Evolutionary conservation across 2,113 vertebrate species (phyloP), one percentile per base, ranked within the genome.

Genomic region (Spea multiplicata): DNA sequence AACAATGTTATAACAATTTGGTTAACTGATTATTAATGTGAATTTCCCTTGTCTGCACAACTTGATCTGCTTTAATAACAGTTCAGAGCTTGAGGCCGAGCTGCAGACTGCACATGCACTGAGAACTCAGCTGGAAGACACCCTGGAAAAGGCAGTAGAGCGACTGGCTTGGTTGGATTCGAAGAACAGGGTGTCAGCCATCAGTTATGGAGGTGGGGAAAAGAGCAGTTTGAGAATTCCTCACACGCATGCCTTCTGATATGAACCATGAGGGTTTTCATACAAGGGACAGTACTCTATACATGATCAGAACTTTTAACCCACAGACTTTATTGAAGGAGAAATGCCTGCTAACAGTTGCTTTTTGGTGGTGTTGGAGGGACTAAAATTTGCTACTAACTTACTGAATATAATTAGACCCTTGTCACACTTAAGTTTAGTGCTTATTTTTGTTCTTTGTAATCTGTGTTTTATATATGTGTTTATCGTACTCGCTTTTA

Each of bases 191-290:
- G 86, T 77, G 3, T 90, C 89, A 87, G 49, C 69, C 8, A 76
- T 87, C 69, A 88, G 89, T 83, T 90, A 86, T 92, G 95, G 95
- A 98, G 97, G 96, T 98, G 96, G 95, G 96, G 92, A 95, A 89
- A 92, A 91, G 93, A 91, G 91, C 83, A 90, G 91, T 90, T 91
- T 92, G 91, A 90, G 85, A 90, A 88, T 85, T 87, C 94, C 73
- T 88, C 90, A 92, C 87, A 90, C 91, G 93, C 92, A 92, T 92
- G 87, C 90, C 93, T 91, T 90, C 91, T 89, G 88, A 94, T 90
- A 90, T 87, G 87, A 93, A 87, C 86, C 80, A 88, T 88, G 86
- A 65, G 88, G 85, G 80, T 16, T 84, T 87, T 89, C 91, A 83
- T 44, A 46, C 44, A 80, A 88, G 30, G 30, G 30, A 30, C 30